A percentile compares a stretch with the other conserved stretches of the same genome.
These are phyloP conservation scores for Schizotus pectinicornis DNA, from an alignment of 2,888 invertebrate species.

Conservation along the genomic window DNA sequence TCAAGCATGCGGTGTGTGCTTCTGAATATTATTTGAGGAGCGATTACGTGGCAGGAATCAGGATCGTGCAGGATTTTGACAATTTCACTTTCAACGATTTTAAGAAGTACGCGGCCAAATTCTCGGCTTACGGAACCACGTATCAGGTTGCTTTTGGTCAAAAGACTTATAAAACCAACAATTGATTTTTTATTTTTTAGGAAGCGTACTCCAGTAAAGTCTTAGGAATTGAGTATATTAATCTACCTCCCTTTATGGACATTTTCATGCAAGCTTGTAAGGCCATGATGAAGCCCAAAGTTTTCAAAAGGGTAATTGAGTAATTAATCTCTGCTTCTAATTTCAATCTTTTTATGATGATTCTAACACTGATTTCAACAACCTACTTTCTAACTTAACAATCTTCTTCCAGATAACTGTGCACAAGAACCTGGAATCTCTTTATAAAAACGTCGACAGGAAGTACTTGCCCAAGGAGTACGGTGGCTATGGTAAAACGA, in stretches of 20 bases:
- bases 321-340: too few relatives aligned
- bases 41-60: background rate
- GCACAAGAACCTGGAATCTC: background rate
- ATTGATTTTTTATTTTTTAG: too few relatives aligned
- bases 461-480: conserved; percentile 17
- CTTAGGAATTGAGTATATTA: background rate
- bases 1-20: too few relatives aligned
- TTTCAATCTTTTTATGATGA: too few relatives aligned
- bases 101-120: background rate
- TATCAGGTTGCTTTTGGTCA: background rate
- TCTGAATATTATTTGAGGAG: too few relatives aligned
- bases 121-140: background rate
- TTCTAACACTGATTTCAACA: too few relatives aligned
- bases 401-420: background rate
- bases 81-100: background rate
- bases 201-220: background rate
- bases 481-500: conserved; percentile 51
- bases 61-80: background rate
- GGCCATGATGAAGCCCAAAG: background rate
- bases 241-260: background rate
- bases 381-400: too few relatives aligned
- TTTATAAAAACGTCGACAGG: background rate
- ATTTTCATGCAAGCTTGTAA: background rate
- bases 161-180: too few relatives aligned
- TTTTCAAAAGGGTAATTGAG: conserved; percentile 1